phyloP scores from a whole-genome alignment of 2,113 vertebrate genomes.

The Stigmatopora argus region DNA sequence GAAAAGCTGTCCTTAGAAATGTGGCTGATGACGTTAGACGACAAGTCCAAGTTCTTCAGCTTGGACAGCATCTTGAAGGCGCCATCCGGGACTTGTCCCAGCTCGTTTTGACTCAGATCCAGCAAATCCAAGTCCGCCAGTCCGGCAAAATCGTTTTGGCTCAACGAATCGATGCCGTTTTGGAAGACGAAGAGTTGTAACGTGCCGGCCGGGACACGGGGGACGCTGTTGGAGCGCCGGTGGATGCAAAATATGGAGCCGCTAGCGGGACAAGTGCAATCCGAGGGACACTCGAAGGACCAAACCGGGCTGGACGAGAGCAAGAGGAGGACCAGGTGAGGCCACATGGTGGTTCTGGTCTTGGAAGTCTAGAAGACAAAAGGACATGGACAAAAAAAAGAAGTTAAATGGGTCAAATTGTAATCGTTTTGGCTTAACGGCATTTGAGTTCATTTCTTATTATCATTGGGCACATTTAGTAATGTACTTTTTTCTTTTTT shows the following conservation, averaged over 20 bases:
- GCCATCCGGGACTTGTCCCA: constrained; percentile 73
- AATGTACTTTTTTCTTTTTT: too few species aligned
- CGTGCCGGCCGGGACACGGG: constrained; percentile 71
- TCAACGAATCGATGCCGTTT: constrained; percentile 74
- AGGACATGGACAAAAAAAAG: constrained; percentile 3
- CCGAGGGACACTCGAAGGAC: constrained; percentile 56
- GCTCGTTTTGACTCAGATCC: constrained; percentile 84
- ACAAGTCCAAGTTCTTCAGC: constrained; percentile 84
- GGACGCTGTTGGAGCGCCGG: constrained; percentile 60
- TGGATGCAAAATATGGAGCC: constrained; percentile 59
- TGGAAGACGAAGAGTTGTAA: constrained; percentile 78
- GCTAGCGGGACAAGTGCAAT: constrained; percentile 40
- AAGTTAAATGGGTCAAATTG: constrained; percentile 1
- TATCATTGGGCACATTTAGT: too few species aligned
- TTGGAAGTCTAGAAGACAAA: constrained; percentile 44
- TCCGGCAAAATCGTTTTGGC: constrained; percentile 70
- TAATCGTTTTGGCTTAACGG: too few species aligned
- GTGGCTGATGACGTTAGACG: constrained; percentile 78
- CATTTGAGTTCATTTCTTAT: too few species aligned
- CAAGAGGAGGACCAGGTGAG: constrained; percentile 41
- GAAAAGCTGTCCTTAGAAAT: constrained; percentile 84
- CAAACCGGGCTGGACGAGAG: constrained; percentile 37
- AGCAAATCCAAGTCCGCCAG: constrained; percentile 75
- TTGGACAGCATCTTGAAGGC: constrained; percentile 77
- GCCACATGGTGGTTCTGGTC: constrained; percentile 47